Evolutionary conservation across 2,888 invertebrate species (phyloP).

Genomic region (Amiota communis): DNA sequence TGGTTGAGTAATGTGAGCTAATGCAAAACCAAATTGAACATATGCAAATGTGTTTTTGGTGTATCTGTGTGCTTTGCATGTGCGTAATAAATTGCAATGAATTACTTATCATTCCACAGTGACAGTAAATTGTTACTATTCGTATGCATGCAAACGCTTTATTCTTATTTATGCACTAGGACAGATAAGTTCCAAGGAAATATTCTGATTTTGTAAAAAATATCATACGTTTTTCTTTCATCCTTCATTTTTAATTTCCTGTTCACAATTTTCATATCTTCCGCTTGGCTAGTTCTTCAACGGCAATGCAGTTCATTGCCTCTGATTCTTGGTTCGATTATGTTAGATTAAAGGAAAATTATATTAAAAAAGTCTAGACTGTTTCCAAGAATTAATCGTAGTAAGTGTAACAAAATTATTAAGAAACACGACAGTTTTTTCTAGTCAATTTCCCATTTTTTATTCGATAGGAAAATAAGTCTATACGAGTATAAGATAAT

Average conservation of each 20-base stretch:
- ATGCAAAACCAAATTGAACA: background rate
- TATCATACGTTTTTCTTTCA: too few relatives aligned
- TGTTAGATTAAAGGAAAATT: conserved; percentile 8
- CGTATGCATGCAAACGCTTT: too few relatives aligned
- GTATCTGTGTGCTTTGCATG: background rate
- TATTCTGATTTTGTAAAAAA: too few relatives aligned
- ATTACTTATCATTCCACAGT: background rate
- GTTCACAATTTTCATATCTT: conserved; percentile 1
- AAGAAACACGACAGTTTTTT: too few relatives aligned
- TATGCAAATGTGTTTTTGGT: background rate
- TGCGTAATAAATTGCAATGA: conserved; percentile 5
- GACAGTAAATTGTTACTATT: background rate
- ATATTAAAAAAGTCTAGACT: conserved; percentile 12
- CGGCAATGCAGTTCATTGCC: background rate
- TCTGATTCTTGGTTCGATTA: background rate
- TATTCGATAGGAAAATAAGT: too few relatives aligned
- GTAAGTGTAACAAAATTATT: too few relatives aligned
- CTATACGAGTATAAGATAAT: too few relatives aligned
- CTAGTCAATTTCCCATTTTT: too few relatives aligned
- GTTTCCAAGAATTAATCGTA: background rate
- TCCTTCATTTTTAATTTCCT: conserved; percentile 6
- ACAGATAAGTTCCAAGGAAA: too few relatives aligned
- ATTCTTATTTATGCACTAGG: too few relatives aligned
- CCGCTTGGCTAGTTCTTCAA: background rate
- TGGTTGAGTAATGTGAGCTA: conserved; percentile 17